Base-by-base conservation (phyloP, 2,888 invertebrate genomes). In the Habroteleia sp. region DNA sequence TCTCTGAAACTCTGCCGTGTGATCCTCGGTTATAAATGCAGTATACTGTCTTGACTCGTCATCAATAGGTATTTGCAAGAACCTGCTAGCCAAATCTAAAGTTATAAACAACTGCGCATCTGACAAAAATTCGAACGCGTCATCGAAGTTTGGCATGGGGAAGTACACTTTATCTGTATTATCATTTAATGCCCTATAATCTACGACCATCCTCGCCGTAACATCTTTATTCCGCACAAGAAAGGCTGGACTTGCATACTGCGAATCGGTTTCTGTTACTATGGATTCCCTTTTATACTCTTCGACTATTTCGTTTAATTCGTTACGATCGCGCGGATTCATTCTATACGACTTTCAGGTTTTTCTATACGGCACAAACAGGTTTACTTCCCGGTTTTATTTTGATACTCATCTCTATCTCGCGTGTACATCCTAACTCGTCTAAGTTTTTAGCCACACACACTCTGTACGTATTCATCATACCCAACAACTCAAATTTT, bases 161-260 rank as follows among this genome's bases (percentile, higher is more conserved):
- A 35, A 35, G 5, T 4, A 14, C 2, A 35, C 7, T 6, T n/a
- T n/a, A n/a, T n/a, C n/a, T n/a, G n/a, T n/a, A n/a, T n/a, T n/a
- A n/a, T n/a, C n/a, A n/a, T n/a, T 7, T 41, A n/a, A n/a, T n/a
- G n/a, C n/a, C n/a, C 73, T 37, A 16, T 77, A 78, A 33, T 78
- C 77, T 1, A 74, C 63, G 8, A 66, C 78, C 8, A 77, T 29
- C 3, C 76, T 68, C 1, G 56, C 44, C 6, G 71, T 60, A 4
- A 74, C 73, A 13, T 31, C 54, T 4, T 60, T 7, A 75, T 77
- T 0, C 37, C n/a, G 33, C 0, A 75, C 65, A 5, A 75, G 8
- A 23, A 41, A 41, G 2, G 41, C 41, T 5, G 23, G 23, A 23
- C 41, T 11, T 2, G 75, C 66, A 8, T 63, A 78, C 4, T 56